These are phyloP conservation scores for Hipposideros armiger DNA, from an alignment of 2,113 vertebrate species.

Conservation along the genomic window DNA sequence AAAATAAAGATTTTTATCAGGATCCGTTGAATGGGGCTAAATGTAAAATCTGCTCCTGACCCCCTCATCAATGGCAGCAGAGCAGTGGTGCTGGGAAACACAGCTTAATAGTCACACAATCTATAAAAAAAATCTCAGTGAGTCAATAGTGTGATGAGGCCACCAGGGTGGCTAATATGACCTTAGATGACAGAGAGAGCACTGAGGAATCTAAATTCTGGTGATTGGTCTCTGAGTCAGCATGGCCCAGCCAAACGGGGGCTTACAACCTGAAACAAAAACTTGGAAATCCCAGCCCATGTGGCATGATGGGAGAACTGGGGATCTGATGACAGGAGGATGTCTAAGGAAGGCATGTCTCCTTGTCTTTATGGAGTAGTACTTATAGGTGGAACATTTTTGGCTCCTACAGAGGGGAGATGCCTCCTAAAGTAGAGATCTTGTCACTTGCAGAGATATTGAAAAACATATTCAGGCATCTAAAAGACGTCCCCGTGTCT, in stretches of 20 bases:
- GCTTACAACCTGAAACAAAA: background rate
- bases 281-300: background rate
- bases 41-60: background rate
- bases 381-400: background rate
- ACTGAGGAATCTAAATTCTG: accelerated
- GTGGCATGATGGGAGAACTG: background rate
- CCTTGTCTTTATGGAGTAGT: background rate
- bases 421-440: background rate
- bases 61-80: background rate
- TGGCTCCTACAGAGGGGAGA: background rate
- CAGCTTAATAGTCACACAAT: background rate
- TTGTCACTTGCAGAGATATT: background rate
- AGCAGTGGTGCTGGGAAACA: background rate
- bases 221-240: background rate
- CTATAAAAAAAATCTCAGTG: background rate
- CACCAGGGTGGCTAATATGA: background rate
- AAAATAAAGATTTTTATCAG: too few species aligned
- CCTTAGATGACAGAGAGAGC: background rate
- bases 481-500: background rate
- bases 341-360: background rate
- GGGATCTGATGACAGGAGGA: background rate
- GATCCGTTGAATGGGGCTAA: too few species aligned
- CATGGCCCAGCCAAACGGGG: background rate
- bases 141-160: background rate
- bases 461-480: background rate